phyloP scores from a whole-genome alignment of 2,888 invertebrate species.

The Synanthedon andrenaeformis region DNA sequence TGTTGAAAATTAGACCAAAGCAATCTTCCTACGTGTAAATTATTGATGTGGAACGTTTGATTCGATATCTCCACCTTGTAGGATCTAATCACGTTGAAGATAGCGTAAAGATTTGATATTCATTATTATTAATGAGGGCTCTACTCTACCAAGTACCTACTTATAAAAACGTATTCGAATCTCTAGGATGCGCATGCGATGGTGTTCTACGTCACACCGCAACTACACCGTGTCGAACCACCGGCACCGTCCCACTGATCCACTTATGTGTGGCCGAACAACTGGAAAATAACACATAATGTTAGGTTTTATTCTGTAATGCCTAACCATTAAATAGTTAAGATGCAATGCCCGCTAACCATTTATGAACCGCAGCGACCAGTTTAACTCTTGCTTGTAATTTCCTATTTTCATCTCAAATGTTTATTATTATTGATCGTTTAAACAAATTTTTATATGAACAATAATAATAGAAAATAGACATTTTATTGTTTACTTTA shows the following conservation, averaged over 20 bases:
- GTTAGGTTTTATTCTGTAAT: constrained; percentile 6
- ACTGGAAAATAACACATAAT: constrained; percentile 32
- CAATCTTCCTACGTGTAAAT: neutral
- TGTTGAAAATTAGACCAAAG: neutral
- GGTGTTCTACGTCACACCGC: constrained; percentile 3
- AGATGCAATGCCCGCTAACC: neutral
- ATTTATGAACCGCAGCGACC: too few species aligned
- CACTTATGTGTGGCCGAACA: constrained; percentile 13
- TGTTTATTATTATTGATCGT: too few species aligned
- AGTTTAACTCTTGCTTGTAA: too few species aligned
- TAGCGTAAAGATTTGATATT: neutral
- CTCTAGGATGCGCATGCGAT: constrained; percentile 3
- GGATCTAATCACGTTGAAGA: neutral
- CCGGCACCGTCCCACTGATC: constrained; percentile 24
- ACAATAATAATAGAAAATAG: too few species aligned
- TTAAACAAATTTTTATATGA: too few species aligned
- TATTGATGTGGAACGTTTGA: neutral
- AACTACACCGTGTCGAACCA: constrained; percentile 7
- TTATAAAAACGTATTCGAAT: neutral
- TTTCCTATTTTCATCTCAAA: too few species aligned
- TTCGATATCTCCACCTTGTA: neutral
- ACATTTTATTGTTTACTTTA: too few species aligned
- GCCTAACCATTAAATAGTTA: neutral
- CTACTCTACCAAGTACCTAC: neutral
- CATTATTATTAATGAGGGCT: neutral